Conservation (phyloP, 2,113 vertebrate species). For the Natator depressus region DNA sequence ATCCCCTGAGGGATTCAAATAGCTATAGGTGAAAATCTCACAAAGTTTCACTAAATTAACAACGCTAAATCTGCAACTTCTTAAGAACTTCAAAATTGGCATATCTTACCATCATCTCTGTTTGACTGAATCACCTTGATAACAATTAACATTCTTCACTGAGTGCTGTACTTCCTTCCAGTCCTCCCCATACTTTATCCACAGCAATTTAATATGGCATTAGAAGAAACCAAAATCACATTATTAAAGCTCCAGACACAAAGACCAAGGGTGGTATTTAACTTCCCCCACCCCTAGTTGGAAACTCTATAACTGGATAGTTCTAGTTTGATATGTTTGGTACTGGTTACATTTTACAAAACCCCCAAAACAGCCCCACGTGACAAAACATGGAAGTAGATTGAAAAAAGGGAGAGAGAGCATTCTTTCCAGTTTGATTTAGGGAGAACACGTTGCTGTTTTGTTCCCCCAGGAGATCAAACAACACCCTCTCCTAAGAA, state of each 20-base stretch:
- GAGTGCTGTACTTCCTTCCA: background rate
- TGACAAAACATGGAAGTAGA: background rate
- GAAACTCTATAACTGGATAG: background rate
- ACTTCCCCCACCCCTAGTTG: rapidly evolving
- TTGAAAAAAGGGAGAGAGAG: no score
- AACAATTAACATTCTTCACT: background rate
- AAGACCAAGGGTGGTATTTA: background rate
- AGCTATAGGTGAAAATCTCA: background rate
- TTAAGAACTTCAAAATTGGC: background rate
- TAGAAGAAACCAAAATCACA: background rate
- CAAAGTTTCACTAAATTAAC: background rate
- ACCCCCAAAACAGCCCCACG: background rate
- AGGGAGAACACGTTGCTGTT: background rate
- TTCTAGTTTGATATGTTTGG: background rate
- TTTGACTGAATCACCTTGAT: background rate
- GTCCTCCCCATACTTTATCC: background rate
- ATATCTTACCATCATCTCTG: background rate
- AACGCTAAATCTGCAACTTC: background rate
- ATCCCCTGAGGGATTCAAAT: background rate
- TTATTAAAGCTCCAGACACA: background rate
- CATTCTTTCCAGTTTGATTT: background rate
- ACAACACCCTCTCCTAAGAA: no score
- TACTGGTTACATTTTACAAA: background rate
- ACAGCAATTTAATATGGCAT: background rate
- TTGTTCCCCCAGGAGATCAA: no score